Evolutionary conservation across 37 sponge, comb jelly and placozoan genomes (phyloP).

Genomic region (Aphrocallistes beatrix): DNA sequence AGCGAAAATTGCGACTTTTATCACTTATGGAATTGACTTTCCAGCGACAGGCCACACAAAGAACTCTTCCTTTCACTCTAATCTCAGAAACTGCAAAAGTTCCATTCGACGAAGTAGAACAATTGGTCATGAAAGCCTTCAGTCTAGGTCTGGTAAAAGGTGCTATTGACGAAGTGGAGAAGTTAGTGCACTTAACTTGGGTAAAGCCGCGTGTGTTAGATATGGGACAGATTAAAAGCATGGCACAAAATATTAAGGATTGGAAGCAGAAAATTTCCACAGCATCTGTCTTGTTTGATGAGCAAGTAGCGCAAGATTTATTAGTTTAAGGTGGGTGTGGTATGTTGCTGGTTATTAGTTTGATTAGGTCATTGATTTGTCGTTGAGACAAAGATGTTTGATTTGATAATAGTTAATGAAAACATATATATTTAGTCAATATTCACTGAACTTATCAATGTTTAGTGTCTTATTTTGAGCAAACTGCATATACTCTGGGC

Average conservation of each 20-base stretch:
- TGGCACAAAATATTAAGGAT: background rate
- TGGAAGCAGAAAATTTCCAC: background rate
- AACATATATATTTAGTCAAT: background rate
- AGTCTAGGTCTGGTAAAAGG: background rate
- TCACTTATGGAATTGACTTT: background rate
- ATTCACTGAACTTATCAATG: too few species aligned
- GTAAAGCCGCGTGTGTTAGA: background rate
- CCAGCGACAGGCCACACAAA: background rate
- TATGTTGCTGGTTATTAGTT: background rate
- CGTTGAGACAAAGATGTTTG: background rate
- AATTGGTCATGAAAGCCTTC: background rate
- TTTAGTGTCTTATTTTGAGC: too few species aligned
- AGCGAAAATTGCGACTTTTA: background rate
- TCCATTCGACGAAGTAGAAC: background rate
- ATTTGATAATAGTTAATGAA: background rate
- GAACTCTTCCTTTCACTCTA: background rate
- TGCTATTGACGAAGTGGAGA: background rate
- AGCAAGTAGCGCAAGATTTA: background rate
- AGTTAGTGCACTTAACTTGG: background rate
- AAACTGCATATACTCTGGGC: too few species aligned
- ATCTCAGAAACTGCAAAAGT: background rate
- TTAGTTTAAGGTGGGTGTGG: background rate
- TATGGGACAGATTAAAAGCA: background rate
- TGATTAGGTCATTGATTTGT: background rate
- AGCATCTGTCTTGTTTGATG: background rate